Evolutionary conservation across 2,113 vertebrate genomes (phyloP), one percentile per base, ranked within the genome.

Genomic region (Gnathonemus longibarbis): DNA sequence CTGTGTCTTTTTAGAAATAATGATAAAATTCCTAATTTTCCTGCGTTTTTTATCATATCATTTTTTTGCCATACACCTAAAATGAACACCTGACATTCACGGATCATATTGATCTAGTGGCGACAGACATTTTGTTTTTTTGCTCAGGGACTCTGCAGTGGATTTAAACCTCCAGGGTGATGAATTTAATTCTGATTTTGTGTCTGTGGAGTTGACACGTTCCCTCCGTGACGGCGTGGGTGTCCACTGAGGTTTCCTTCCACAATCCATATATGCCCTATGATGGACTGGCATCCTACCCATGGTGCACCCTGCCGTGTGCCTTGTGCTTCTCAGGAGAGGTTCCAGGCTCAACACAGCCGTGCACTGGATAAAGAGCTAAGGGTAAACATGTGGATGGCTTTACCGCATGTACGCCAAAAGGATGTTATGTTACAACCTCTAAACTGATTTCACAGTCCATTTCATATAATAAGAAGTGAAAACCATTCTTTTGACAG

Each of bases 391-490:
- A 19, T 5, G 35, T 19, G 17, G 74, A 80, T 42, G 35, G 13
- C 5, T 42, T 80, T 21, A 39, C 48, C 21, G 9, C 70, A 83
- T 53, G 48, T 89, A 42, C 3, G 24, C 1, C 83, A 24, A 10
- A n/a, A n/a, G 45, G 42, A 84, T 83, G 17, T 83, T 74, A 27
- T 17, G 45, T 35, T 80, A 27, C 17, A 83, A 50, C 62, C 45
- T 9, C 66, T 50, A 77, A 48, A 89, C 24, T 11, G 48, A 77
- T 48, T 89, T 89, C 50, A 89, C 74, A 77, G 88, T 74, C 70
- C 74, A 46, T 80, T 89, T 83, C 70, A 89, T 49, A 83, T 83
- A 89, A 89, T 80, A 83, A 62, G 62, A 74, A 39, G 66, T 70
- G 27, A 89, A 31, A 89, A 77, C 45, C 27, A 49, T 74, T 50